Evolutionary conservation across 2,888 invertebrate genomes (phyloP).

Genomic region (Melipona bicolor): DNA sequence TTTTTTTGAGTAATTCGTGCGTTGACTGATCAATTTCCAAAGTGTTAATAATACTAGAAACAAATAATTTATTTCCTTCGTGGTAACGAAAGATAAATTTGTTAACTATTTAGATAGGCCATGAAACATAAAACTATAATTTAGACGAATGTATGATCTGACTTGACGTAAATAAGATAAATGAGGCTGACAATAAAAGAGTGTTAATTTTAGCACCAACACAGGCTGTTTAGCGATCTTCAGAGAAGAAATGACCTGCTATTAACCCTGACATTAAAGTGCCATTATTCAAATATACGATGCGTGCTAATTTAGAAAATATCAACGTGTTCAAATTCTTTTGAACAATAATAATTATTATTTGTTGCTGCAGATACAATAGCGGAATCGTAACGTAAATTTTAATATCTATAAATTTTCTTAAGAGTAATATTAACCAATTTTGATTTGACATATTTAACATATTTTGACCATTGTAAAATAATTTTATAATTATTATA

Average conservation of each 20-base stretch:
- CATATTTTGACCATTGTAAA: no score
- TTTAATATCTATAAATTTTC: no score
- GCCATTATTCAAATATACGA: neutral
- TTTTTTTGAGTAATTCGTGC: neutral
- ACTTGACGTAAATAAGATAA: neutral
- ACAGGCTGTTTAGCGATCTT: no score
- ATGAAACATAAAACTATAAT: neutral
- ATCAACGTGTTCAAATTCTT: neutral
- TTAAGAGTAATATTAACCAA: no score
- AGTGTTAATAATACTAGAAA: neutral
- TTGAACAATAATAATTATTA: neutral
- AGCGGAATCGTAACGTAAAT: no score
- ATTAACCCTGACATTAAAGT: no score
- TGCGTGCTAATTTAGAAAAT: neutral
- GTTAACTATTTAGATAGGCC: neutral
- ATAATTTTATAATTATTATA: no score
- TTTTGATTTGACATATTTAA: no score
- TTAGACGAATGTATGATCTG: neutral
- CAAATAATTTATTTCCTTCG: no score
- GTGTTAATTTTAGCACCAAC: neutral
- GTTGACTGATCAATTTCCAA: neutral
- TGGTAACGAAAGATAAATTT: neutral
- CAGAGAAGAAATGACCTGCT: no score
- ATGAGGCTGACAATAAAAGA: neutral
- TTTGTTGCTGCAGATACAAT: no score